Evolutionary conservation across 2,888 invertebrate genomes (phyloP).

Genomic region (Brachyptera risi): DNA sequence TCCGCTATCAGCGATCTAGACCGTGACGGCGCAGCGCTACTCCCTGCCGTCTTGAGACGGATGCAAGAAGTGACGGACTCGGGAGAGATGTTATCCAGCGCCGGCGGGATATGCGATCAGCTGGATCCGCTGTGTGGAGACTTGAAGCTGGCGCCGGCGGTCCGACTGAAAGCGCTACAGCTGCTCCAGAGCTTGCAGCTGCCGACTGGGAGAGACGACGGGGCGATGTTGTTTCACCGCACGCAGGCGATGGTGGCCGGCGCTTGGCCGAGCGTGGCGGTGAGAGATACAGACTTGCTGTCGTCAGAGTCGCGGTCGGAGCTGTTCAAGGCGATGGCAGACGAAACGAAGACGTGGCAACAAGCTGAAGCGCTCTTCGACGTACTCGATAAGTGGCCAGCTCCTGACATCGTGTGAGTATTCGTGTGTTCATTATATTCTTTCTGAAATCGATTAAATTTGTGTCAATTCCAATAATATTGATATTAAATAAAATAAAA

Average conservation of each 20-base stretch:
- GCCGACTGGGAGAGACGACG: slow-evolving; percentile 19
- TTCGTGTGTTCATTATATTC: neutral
- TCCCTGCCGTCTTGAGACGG: slow-evolving; percentile 26
- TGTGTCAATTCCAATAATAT: neutral
- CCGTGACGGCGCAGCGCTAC: slow-evolving; percentile 6
- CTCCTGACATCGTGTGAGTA: neutral
- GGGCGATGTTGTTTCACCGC: slow-evolving; percentile 27
- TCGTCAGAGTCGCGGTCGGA: slow-evolving; percentile 15
- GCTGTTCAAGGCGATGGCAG: slow-evolving; percentile 22
- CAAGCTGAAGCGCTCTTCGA: slow-evolving; percentile 25
- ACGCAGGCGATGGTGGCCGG: slow-evolving; percentile 32
- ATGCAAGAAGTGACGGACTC: slow-evolving; percentile 23
- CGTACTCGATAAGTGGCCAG: slow-evolving; percentile 29
- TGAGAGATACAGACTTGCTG: slow-evolving; percentile 26
- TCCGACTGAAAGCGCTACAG: slow-evolving; percentile 30
- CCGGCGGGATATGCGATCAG: slow-evolving; percentile 1
- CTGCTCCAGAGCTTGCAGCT: slow-evolving; percentile 29
- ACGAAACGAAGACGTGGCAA: slow-evolving; percentile 21
- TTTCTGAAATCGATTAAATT: neutral
- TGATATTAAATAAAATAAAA: too few species aligned
- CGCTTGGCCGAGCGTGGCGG: slow-evolving; percentile 26
- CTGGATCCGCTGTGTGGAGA: slow-evolving; percentile 32
- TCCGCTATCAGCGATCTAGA: slow-evolving; percentile 14
- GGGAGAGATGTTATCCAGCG: neutral
- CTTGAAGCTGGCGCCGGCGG: slow-evolving; percentile 23